Evolutionary conservation across 1,140 invertebrate species (phyloP).

Genomic region (Palaemon carinicauda): DNA sequence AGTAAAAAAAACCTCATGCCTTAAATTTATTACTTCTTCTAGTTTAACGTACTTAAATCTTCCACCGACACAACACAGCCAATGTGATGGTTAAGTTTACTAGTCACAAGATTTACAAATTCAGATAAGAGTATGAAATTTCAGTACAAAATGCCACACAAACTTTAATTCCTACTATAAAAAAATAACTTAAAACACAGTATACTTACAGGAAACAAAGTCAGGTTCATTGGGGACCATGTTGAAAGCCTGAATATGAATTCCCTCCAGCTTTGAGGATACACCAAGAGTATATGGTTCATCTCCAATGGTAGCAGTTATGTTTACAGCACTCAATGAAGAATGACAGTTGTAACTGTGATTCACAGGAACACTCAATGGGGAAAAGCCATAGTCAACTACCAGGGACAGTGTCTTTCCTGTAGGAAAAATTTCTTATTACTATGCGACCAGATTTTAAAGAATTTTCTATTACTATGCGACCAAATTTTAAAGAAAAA

Average conservation of each 20-base stretch:
- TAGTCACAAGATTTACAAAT: no score
- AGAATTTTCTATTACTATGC: not conserved
- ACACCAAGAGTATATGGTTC: not conserved
- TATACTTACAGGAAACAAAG: slow-evolving; percentile 44
- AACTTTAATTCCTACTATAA: no score
- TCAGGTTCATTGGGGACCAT: slow-evolving; percentile 5
- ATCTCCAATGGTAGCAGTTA: slow-evolving; percentile 6
- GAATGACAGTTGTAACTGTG: slow-evolving; percentile 49
- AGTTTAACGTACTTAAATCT: no score
- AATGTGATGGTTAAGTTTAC: no score
- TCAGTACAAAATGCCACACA: no score
- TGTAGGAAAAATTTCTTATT: not conserved
- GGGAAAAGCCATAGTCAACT: not conserved
- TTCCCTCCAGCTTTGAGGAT: not conserved
- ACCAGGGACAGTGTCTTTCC: slow-evolving; percentile 17
- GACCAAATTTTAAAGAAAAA: not conserved
- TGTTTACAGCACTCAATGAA: slow-evolving; percentile 4
- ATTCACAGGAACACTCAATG: slow-evolving; percentile 34
- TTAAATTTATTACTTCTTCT: no score
- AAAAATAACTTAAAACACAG: no score
- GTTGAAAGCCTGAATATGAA: slow-evolving; percentile 50
- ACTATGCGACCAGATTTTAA: not conserved
- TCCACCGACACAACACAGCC: no score
- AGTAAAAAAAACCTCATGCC: no score
- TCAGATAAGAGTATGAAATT: no score